Evolutionary conservation across 2,113 vertebrate species (phyloP).

Genomic region (Amblyornis subalaris): DNA sequence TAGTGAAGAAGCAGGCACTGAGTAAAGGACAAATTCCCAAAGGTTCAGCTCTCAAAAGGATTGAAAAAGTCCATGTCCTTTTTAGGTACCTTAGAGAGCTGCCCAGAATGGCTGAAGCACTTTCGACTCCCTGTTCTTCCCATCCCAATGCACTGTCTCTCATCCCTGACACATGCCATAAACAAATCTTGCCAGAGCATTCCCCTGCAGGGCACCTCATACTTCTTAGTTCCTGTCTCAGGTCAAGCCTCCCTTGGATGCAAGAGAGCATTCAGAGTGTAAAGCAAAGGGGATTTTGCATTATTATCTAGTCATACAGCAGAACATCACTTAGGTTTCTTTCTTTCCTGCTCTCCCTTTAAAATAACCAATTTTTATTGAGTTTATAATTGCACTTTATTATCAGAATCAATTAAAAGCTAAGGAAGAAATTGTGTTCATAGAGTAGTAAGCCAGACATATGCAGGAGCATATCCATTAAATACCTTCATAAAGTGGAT

Average conservation of each 20-base stretch:
- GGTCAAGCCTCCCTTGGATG: neutral
- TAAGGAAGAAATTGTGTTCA: constrained; percentile 5
- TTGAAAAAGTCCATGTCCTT: neutral
- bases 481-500: constrained; percentile 3
- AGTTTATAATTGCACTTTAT: constrained; percentile 47
- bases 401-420: constrained; percentile 49
- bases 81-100: neutral
- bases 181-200: neutral
- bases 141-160: neutral
- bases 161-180: neutral
- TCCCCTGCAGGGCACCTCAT: neutral
- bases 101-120: neutral
- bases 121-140: neutral
- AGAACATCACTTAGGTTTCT: neutral
- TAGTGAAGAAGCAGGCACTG: neutral
- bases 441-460: neutral
- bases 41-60: neutral
- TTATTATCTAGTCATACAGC: neutral
- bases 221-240: neutral
- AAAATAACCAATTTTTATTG: constrained; percentile 35
- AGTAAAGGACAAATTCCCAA: neutral
- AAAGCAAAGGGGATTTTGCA: neutral
- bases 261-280: neutral
- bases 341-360: neutral
- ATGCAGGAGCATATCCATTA: constrained; percentile 17